Evolutionary conservation across 1,140 invertebrate species (phyloP), one percentile per base, ranked within the genome.

Genomic region (Drosophila ercepeae): DNA sequence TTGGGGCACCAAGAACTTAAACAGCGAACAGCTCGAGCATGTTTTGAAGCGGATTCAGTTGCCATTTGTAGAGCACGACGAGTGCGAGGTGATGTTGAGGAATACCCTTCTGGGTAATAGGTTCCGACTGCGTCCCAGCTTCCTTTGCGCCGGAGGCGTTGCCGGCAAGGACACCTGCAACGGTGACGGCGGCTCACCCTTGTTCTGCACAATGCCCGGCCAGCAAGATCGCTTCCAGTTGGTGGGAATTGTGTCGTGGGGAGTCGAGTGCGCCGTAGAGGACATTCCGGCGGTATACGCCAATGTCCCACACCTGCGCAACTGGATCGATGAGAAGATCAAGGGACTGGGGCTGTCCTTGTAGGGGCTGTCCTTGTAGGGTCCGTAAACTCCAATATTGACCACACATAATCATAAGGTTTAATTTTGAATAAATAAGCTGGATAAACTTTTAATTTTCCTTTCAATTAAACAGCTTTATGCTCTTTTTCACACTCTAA

Each of bases 261-360:
- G 92, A 13, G 90, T 93, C 23, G 91, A 91, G 9, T 93, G 92
- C 55, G 95, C 94, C 0, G 92, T 94, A 50, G 90, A 93, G 16
- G 92, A 93, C 45, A 93, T 94, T 45, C 96, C 95, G 1, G 95
- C 94, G 6, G 95, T 96, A 25, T 96, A 96, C 69, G 94, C 93
- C 0, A 95, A 95, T 65, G 92, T 96, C 5, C 92, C 94, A 0
- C 57, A 91, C 1, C 93, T 93, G 9, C 92, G 93, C 9, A 52
- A 81, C 7, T 96, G 95, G 95, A 94, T 96, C 21, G 71, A 89
- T 21, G 72, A 84, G 2, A 74, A 77, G 27, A 45, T 79, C 23
- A 67, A 59, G 21, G 34, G 45, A 6, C 55, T 75, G 0, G 55
- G 61, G 11, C 34, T 76, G 1, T 21, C 49, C 0, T 61, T 6